These are phyloP conservation scores for Xanthia icteritia DNA, from an alignment of 2,888 invertebrate species.

Conservation along the genomic window DNA sequence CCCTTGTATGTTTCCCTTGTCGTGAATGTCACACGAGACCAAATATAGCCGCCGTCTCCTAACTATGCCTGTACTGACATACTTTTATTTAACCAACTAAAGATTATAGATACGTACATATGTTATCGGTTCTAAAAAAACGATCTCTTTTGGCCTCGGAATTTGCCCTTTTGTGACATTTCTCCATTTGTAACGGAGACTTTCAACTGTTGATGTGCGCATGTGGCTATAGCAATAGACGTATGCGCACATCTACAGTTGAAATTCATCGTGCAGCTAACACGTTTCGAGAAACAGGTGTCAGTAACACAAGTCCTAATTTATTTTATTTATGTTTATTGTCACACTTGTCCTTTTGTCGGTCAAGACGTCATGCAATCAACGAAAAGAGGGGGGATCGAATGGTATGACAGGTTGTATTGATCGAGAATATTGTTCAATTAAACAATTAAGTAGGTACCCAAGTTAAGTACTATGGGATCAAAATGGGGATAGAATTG, in stretches of 20 bases:
- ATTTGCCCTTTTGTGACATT: conserved; percentile 60
- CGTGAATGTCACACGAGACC: conserved; percentile 34
- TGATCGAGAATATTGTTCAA: background rate
- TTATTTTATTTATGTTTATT: conserved; percentile 35
- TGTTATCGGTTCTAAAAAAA: conserved; percentile 34
- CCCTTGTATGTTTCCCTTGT: conserved; percentile 3
- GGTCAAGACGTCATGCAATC: conserved; percentile 8
- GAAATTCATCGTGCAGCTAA: conserved; percentile 43
- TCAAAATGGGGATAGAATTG: background rate
- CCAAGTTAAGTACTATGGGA: background rate
- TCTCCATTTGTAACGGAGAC: conserved; percentile 55
- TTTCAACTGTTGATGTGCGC: background rate
- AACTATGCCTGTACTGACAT: background rate
- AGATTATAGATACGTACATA: conserved; percentile 43
- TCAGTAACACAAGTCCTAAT: conserved; percentile 33
- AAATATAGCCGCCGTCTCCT: conserved; percentile 11
- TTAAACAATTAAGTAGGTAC: background rate
- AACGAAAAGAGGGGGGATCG: background rate
- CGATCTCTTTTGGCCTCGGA: conserved; percentile 38
- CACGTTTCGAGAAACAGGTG: conserved; percentile 50
- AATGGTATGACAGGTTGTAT: background rate
- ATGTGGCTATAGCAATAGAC: conserved; percentile 25
- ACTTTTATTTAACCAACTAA: conserved; percentile 16
- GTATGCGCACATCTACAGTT: conserved; percentile 43
- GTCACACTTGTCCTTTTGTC: conserved; percentile 33